Conservation (phyloP, 2,113 vertebrate genomes). For the Setophaga petechia region DNA sequence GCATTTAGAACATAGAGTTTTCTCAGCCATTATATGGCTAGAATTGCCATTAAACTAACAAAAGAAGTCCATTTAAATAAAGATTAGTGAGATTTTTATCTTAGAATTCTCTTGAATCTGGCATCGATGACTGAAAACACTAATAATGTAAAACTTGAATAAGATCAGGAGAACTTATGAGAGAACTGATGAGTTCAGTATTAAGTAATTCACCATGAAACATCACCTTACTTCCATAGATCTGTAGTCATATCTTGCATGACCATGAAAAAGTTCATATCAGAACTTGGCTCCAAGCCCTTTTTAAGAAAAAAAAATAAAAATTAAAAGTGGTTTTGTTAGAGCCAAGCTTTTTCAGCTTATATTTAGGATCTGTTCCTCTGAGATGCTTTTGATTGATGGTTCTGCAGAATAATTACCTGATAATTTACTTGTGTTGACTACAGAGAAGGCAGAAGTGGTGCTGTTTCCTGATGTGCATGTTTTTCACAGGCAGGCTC, state of each 20-base stretch:
- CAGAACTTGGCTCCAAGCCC: background rate
- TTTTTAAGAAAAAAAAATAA: background rate
- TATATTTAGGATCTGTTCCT: background rate
- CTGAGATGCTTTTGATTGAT: background rate
- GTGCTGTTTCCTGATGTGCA: background rate
- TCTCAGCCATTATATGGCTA: background rate
- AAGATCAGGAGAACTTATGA: background rate
- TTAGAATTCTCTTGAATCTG: background rate
- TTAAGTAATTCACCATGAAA: background rate
- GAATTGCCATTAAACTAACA: background rate
- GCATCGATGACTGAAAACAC: background rate
- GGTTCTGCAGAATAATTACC: background rate
- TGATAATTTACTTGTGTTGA: background rate
- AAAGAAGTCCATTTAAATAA: background rate
- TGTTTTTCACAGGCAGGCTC: background rate
- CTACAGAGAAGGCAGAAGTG: background rate
- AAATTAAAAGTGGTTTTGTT: background rate
- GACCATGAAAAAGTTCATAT: background rate
- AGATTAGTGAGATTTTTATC: background rate
- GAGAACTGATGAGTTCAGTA: background rate
- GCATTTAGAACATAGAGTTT: background rate
- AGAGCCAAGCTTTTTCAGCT: background rate
- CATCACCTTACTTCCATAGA: background rate
- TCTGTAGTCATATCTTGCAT: background rate
- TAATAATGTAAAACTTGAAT: background rate